Conservation (phyloP, 1,140 invertebrate species). For the Pseudomyrmex flavicornis region DNA sequence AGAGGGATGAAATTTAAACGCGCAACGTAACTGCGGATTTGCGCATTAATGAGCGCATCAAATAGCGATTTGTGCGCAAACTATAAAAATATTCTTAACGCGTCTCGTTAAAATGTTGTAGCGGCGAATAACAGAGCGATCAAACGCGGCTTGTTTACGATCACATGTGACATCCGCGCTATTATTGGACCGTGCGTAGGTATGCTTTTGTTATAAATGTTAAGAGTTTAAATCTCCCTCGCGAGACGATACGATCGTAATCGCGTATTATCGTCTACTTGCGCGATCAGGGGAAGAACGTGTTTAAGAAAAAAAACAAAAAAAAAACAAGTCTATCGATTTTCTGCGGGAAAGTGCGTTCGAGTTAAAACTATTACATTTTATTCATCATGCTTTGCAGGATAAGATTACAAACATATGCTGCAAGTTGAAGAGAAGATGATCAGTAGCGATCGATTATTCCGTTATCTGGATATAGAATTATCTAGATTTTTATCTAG, state of each 20-base stretch:
- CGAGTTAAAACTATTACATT: too few species aligned
- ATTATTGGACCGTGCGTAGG: constrained; percentile 31
- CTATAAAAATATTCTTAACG: neutral
- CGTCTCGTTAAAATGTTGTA: constrained; percentile 10
- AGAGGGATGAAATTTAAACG: neutral
- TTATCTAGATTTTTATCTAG: too few species aligned
- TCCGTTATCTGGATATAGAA: too few species aligned
- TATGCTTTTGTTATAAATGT: constrained; percentile 43
- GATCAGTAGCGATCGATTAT: too few species aligned
- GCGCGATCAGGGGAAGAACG: neutral
- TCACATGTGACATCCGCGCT: neutral
- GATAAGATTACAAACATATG: too few species aligned
- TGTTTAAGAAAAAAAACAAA: neutral
- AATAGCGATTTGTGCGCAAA: neutral
- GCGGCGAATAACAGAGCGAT: constrained; percentile 8
- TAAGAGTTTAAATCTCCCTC: constrained; percentile 31
- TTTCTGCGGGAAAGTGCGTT: neutral
- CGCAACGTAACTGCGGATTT: neutral
- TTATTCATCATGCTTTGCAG: too few species aligned
- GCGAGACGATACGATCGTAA: neutral
- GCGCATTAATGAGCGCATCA: constrained; percentile 6
- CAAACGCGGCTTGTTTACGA: constrained; percentile 38
- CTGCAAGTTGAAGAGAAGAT: too few species aligned
- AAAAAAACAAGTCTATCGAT: neutral
- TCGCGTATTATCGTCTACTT: neutral